Conservation (phyloP, 37 sponge, comb jelly and placozoan species). For the Spongilla lacustris region DNA sequence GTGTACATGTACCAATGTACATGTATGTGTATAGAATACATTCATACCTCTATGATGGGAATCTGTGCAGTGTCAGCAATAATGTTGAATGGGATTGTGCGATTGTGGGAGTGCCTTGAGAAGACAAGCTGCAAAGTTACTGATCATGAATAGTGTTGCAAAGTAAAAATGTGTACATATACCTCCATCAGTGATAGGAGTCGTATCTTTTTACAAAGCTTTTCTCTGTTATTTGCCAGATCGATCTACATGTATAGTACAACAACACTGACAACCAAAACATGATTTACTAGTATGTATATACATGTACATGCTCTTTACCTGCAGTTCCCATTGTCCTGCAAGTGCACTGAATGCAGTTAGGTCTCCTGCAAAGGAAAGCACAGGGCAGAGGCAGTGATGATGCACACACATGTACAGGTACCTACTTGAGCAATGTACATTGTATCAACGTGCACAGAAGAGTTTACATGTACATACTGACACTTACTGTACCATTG, state of each 20-base stretch:
- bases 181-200: constrained; percentile 75
- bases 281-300: too few relatives aligned
- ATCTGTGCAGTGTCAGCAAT: constrained; percentile 50
- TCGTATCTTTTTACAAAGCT: constrained; percentile 49
- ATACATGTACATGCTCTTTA: too few relatives aligned
- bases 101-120: constrained; percentile 57
- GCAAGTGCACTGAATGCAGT: neutral
- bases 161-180: neutral
- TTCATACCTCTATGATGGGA: constrained; percentile 23
- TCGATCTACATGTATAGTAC: constrained; percentile 69
- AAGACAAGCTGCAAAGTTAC: constrained; percentile 59
- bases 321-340: neutral
- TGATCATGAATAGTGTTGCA: neutral
- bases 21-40: neutral
- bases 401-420: neutral
- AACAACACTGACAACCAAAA: too few relatives aligned
- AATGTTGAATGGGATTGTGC: constrained; percentile 49
- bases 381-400: neutral
- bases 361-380: neutral
- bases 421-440: neutral
- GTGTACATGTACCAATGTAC: too few relatives aligned
- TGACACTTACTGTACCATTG: too few relatives aligned
- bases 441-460: too few relatives aligned
- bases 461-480: too few relatives aligned
- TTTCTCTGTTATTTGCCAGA: constrained; percentile 30